Base-by-base conservation (phyloP, 2,888 invertebrate genomes). In the Furcula furcula region DNA sequence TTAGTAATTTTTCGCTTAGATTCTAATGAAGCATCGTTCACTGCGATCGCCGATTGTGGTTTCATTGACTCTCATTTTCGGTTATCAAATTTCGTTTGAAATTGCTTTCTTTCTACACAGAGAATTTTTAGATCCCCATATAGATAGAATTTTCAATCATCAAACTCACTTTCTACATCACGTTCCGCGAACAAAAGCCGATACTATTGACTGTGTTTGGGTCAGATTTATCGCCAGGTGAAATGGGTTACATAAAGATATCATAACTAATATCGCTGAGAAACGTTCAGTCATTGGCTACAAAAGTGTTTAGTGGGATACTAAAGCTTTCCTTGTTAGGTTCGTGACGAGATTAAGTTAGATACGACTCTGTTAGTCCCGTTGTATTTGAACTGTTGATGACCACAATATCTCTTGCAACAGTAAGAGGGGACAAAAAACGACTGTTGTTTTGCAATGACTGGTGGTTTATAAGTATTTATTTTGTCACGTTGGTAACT, bases 331-430 rank as follows among this genome's bases (percentile, higher is more conserved):
- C 69, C 77, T 80, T 69, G 74, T 78, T 75, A 53, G 66, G 68
- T 62, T 79, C 82, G 82, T 83, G 83, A 79, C 73, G 55, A 79
- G 81, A 83, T 79, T 58, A 48, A 58, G 55, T 62, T 58, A 46
- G 81, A 81, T 80, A 77, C 71, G 56, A 37, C 49, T 34, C 36
- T 44, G 25, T 40, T 40, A 49, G 44, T 29, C 44, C 41, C 46
- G 37, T 58, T 59, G 56, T 60, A 53, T 59, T 58, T 37, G 55
- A 52, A 55, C 53, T 55, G 57, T 70, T 72, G 63, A 69, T 53
- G 65, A 62, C 58, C 60, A 69, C 69, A 71, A 67, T 73, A 67
- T 69, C 60, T 68, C 61, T 65, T 70, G 54, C 64, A 57, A 54
- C 46, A 38, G 28, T 39, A 25, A 11, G 15, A 34, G 34, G 34